Evolutionary conservation across 2,113 vertebrate species (phyloP).

Genomic region (Galbula dea): DNA sequence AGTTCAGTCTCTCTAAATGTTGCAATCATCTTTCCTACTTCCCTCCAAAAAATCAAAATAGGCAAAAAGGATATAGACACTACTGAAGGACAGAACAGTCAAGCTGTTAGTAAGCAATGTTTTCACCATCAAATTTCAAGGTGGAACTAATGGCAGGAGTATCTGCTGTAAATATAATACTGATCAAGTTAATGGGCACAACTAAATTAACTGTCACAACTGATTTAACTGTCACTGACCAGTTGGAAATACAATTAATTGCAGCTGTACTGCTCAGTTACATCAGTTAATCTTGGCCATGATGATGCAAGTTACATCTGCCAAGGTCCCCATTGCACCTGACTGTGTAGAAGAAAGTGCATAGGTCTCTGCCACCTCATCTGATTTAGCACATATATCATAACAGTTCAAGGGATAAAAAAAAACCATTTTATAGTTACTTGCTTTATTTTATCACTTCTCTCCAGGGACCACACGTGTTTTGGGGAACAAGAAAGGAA

Average conservation of each 20-base stretch:
- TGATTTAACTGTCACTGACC: no score
- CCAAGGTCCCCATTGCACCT: background rate
- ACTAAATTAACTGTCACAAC: background rate
- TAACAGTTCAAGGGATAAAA: background rate
- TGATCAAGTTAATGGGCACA: background rate
- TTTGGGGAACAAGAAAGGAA: conserved; percentile 92
- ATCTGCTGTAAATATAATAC: background rate
- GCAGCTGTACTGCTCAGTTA: background rate
- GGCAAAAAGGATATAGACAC: background rate
- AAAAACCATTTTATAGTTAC: background rate
- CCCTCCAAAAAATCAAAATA: background rate
- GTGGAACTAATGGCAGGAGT: background rate
- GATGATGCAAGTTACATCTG: background rate
- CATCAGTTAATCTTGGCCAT: background rate
- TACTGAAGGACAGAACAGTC: background rate
- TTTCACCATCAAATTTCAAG: background rate
- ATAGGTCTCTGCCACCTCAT: conserved; percentile 6
- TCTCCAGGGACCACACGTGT: conserved; percentile 77
- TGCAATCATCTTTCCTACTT: background rate
- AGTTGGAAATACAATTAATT: background rate
- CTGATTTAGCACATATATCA: background rate
- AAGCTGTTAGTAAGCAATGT: background rate
- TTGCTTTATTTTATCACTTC: background rate
- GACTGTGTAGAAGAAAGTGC: background rate
- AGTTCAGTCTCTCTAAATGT: background rate